Percentiles rank a stretch among this genome's conserved stretches.
These are phyloP conservation scores for Dicrurus megarhynchus DNA, from an alignment of 2,113 vertebrate species.

Conservation along the genomic window DNA sequence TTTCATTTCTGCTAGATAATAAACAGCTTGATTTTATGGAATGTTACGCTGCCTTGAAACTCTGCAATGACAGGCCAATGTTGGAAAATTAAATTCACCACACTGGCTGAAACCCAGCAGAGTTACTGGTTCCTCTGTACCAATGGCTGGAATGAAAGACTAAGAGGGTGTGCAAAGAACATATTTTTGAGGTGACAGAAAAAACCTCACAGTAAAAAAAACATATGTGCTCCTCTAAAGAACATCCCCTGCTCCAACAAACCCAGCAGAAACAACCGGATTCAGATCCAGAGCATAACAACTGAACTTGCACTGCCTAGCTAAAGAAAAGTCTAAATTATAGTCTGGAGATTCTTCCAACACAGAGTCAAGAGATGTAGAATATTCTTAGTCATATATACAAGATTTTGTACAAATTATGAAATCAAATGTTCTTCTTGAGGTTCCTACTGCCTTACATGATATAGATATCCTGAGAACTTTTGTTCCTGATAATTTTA, in stretches of 20 bases:
- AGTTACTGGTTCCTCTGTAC: background rate
- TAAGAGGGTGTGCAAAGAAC: background rate
- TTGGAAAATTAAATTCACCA: background rate
- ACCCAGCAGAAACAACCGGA: background rate
- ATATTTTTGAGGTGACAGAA: background rate
- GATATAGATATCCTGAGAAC: background rate
- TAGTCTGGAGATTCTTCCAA: background rate
- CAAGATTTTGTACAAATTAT: background rate
- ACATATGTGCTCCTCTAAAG: background rate
- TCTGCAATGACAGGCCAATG: background rate
- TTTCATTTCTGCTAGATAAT: background rate
- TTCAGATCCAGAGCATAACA: background rate
- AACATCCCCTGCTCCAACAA: background rate
- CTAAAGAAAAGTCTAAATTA: background rate
- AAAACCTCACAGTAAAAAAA: background rate
- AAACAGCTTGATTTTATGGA: constrained; percentile 1
- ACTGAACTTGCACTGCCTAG: background rate
- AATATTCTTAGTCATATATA: background rate
- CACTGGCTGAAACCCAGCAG: background rate
- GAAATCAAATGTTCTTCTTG: background rate
- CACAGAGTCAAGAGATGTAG: background rate
- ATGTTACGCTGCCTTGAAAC: background rate
- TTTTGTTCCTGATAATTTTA: background rate
- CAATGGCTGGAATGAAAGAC: background rate
- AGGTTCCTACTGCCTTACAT: background rate